A percentile compares a stretch with the other conserved stretches of the same genome.
Conservation (phyloP, 2,888 invertebrate genomes). For the Drosophila suboccidentalis region DNA sequence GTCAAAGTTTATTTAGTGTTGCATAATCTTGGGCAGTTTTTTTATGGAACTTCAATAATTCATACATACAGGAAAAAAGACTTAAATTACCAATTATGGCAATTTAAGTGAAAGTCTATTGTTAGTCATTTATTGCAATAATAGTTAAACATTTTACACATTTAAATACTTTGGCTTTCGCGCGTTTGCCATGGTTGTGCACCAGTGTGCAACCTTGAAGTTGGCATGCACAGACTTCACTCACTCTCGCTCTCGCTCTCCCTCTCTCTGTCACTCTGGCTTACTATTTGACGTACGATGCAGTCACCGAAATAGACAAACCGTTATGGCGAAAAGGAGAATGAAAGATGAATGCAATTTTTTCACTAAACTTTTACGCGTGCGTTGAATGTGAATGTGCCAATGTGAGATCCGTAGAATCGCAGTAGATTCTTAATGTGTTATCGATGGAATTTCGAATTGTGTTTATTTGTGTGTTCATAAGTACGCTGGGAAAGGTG, state of each 20-base stretch:
- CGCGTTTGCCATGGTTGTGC: neutral
- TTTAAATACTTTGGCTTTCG: neutral
- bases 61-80: neutral
- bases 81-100: neutral
- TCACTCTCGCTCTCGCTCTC: neutral
- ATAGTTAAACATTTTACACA: neutral
- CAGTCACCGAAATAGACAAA: neutral
- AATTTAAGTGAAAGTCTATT: neutral
- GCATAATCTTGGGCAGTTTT: slow-evolving; percentile 21
- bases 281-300: neutral
- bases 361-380: slow-evolving; percentile 6
- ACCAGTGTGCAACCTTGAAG: slow-evolving; percentile 31
- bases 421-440: slow-evolving; percentile 10
- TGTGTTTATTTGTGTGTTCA: slow-evolving; percentile 33
- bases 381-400: slow-evolving; percentile 13
- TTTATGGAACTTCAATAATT: neutral
- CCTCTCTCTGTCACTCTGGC: neutral
- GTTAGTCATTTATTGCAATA: neutral
- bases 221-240: neutral
- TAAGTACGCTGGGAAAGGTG: slow-evolving; percentile 17
- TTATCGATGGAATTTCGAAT: slow-evolving; percentile 33
- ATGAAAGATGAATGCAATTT: slow-evolving; percentile 5
- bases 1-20: neutral
- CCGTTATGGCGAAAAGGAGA: slow-evolving; percentile 20
- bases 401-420: slow-evolving; percentile 5